Percentiles rank a stretch among this genome's conserved stretches.
phyloP scores from a whole-genome alignment of 2,797 vertebrate genomes.

The Urocyon cinereoargenteus region DNA sequence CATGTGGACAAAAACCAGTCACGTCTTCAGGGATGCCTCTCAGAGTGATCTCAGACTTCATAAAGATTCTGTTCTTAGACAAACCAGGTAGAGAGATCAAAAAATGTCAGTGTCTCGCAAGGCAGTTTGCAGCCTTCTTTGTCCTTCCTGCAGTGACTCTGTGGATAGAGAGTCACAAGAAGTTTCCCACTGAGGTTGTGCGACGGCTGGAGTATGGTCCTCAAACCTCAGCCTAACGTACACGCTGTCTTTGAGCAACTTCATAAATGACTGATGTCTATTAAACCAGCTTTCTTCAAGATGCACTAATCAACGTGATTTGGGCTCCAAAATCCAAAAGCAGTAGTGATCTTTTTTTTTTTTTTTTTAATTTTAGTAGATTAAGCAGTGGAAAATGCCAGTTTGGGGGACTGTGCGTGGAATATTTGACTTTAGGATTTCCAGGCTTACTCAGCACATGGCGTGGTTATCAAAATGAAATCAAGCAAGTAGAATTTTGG shows the following conservation, averaged over 20 bases:
- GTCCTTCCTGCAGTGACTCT: neutral
- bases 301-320: neutral
- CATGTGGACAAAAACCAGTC: neutral
- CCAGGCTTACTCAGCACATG: slow-evolving; percentile 32
- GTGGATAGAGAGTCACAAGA: neutral
- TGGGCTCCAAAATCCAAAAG: slow-evolving; percentile 38
- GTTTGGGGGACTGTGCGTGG: too few species aligned
- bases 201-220: neutral
- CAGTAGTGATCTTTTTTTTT: neutral
- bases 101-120: neutral
- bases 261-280: neutral
- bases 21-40: neutral
- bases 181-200: neutral
- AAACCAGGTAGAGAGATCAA: neutral
- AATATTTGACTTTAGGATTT: slow-evolving; percentile 58
- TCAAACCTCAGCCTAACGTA: neutral
- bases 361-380: neutral
- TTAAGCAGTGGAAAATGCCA: slow-evolving; percentile 11
- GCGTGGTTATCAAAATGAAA: slow-evolving; percentile 47
- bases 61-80: slow-evolving; percentile 2
- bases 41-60: slow-evolving; percentile 1
- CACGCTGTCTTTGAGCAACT: neutral
- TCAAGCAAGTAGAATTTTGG: slow-evolving; percentile 81
- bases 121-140: neutral
- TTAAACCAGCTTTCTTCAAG: neutral